Evolutionary conservation across 2,888 invertebrate genomes (phyloP).

Genomic region (Hemicrepidius hirtus): DNA sequence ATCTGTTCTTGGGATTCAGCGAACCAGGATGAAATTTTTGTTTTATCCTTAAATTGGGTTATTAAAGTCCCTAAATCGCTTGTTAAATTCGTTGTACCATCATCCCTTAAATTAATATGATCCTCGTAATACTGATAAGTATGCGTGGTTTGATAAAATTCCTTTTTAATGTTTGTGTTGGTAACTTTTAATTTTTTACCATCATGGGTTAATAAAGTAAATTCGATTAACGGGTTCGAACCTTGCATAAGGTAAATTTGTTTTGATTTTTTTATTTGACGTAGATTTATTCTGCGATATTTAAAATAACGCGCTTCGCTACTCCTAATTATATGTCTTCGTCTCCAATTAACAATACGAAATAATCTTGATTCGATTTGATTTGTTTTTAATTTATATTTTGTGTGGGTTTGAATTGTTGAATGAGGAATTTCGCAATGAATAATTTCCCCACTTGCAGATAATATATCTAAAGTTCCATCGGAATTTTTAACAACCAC

Average conservation of each 20-base stretch:
- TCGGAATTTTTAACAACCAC: constrained; percentile 44
- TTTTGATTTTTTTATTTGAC: constrained; percentile 6
- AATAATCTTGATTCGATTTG: constrained; percentile 19
- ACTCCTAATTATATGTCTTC: constrained; percentile 39
- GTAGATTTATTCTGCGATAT: constrained; percentile 20
- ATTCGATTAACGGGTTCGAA: constrained; percentile 22
- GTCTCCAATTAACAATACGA: constrained; percentile 29
- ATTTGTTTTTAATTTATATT: constrained; percentile 2
- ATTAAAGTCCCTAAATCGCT: constrained; percentile 24
- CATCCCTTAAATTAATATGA: constrained; percentile 28
- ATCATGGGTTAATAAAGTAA: constrained; percentile 21
- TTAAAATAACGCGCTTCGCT: constrained; percentile 33
- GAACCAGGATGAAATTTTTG: constrained; percentile 49
- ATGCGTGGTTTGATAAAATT: neutral
- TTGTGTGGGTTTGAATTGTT: neutral
- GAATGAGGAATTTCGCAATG: constrained; percentile 36
- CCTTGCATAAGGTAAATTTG: constrained; percentile 25
- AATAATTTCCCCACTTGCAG: constrained; percentile 31
- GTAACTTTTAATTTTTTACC: constrained; percentile 33
- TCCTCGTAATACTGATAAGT: constrained; percentile 34
- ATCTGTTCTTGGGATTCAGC: neutral
- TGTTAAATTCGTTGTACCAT: constrained; percentile 42
- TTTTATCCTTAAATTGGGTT: constrained; percentile 47
- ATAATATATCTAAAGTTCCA: constrained; percentile 35
- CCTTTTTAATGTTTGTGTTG: constrained; percentile 3